These are phyloP conservation scores for Artibeus jamaicensis DNA, from an alignment of 2,797 vertebrate species.

Conservation along the genomic window DNA sequence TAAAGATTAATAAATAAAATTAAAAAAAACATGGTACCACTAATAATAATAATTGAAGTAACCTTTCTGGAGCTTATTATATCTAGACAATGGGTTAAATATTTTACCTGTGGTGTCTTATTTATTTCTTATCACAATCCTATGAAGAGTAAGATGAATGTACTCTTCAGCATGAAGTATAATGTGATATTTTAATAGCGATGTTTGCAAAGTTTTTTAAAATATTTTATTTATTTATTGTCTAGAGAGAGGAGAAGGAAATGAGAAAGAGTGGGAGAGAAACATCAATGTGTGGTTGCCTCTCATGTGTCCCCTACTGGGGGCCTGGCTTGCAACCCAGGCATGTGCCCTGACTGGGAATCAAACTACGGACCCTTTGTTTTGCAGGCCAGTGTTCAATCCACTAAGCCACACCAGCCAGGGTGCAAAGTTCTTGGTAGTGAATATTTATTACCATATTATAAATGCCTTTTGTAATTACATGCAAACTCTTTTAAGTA, in stretches of 20 bases:
- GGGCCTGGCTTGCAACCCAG: too few relatives aligned
- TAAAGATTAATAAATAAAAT: too few relatives aligned
- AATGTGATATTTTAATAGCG: neutral
- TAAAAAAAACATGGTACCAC: neutral
- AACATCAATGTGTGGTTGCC: too few relatives aligned
- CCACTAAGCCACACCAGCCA: too few relatives aligned
- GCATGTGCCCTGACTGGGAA: too few relatives aligned
- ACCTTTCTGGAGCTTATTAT: neutral
- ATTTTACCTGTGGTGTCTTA: neutral
- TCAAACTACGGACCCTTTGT: too few relatives aligned
- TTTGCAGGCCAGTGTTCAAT: too few relatives aligned
- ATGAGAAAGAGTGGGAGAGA: too few relatives aligned
- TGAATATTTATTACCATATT: neutral
- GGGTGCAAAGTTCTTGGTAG: neutral
- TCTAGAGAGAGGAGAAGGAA: too few relatives aligned
- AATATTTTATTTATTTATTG: too few relatives aligned
- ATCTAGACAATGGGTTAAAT: neutral
- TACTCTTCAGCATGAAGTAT: neutral
- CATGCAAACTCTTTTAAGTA: neutral
- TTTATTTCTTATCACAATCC: neutral
- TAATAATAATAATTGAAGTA: neutral
- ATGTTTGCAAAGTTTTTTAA: neutral
- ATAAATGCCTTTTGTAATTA: neutral
- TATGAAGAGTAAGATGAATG: neutral
- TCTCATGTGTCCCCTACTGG: too few relatives aligned